phyloP scores from a whole-genome alignment of 2,113 vertebrate genomes.

The Rostratula benghalensis region DNA sequence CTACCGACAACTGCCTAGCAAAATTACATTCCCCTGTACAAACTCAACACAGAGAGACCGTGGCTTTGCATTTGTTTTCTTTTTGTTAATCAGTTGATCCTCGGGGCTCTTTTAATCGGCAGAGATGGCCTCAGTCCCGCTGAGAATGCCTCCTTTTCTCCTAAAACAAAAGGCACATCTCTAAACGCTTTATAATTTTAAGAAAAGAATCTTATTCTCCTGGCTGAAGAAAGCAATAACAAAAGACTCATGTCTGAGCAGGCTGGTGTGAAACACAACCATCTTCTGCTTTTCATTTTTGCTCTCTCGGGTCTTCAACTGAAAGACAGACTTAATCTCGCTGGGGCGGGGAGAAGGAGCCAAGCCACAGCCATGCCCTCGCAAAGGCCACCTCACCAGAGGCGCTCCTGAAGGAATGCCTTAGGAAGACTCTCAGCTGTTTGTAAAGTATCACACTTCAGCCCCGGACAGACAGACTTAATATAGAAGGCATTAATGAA shows the following conservation, averaged over 20 bases:
- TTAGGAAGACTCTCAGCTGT: conserved; percentile 26
- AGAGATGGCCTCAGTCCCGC: background rate
- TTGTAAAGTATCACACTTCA: background rate
- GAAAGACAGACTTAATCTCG: background rate
- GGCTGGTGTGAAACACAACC: background rate
- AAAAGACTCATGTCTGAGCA: background rate
- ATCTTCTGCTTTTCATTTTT: conserved; percentile 32
- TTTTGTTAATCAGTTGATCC: background rate
- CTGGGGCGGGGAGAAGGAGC: background rate
- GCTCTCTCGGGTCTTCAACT: background rate
- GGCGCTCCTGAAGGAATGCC: background rate
- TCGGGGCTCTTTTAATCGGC: background rate
- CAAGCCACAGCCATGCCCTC: background rate
- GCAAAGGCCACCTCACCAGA: background rate
- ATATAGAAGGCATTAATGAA: conserved; percentile 37
- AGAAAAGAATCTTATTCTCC: conserved; percentile 4
- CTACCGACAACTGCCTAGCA: background rate
- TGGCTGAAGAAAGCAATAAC: background rate
- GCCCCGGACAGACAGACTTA: background rate
- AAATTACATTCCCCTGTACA: background rate
- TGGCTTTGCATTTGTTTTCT: background rate
- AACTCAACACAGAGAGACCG: background rate
- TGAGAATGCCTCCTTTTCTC: background rate
- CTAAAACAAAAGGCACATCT: background rate
- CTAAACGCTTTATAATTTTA: background rate